These are phyloP conservation scores for Pterostichus madidus DNA, from an alignment of 2,888 invertebrate species.

Conservation along the genomic window DNA sequence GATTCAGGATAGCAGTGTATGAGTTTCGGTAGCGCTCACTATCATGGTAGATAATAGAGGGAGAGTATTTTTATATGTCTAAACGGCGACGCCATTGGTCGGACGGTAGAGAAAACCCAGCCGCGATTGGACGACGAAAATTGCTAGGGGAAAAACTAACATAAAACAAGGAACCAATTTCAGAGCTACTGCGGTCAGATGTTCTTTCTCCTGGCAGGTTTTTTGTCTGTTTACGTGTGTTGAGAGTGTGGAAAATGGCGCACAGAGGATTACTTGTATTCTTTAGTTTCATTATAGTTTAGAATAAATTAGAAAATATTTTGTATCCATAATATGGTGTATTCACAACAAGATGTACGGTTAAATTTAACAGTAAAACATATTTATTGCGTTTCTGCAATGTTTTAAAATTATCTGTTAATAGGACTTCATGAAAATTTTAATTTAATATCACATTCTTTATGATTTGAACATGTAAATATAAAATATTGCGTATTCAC, in stretches of 20 bases:
- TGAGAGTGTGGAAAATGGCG: slow-evolving; percentile 21
- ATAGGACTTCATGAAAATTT: no score
- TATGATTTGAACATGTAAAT: no score
- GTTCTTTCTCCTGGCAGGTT: slow-evolving; percentile 65
- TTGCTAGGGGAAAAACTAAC: slow-evolving; percentile 78
- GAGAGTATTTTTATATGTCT: slow-evolving; percentile 78
- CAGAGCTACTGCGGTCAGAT: slow-evolving; percentile 68
- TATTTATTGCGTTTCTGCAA: no score
- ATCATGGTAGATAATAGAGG: slow-evolving; percentile 78
- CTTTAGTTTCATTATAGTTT: no score
- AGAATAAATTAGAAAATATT: no score
- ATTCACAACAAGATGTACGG: no score
- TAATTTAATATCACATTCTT: no score
- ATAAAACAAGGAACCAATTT: slow-evolving; percentile 74
- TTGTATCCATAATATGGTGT: no score
- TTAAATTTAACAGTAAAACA: no score
- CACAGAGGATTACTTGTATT: not conserved
- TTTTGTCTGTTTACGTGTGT: slow-evolving; percentile 45
- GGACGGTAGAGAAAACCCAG: slow-evolving; percentile 77
- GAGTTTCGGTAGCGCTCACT: slow-evolving; percentile 72
- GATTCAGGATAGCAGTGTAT: slow-evolving; percentile 70
- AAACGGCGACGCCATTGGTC: slow-evolving; percentile 78
- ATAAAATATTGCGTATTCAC: no score
- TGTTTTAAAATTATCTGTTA: no score
- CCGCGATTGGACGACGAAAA: slow-evolving; percentile 81